Percentiles rank a stretch among this genome's conserved stretches.
Evolutionary conservation across 2,888 invertebrate genomes (phyloP).

Genomic region (Ormyrus thymus): DNA sequence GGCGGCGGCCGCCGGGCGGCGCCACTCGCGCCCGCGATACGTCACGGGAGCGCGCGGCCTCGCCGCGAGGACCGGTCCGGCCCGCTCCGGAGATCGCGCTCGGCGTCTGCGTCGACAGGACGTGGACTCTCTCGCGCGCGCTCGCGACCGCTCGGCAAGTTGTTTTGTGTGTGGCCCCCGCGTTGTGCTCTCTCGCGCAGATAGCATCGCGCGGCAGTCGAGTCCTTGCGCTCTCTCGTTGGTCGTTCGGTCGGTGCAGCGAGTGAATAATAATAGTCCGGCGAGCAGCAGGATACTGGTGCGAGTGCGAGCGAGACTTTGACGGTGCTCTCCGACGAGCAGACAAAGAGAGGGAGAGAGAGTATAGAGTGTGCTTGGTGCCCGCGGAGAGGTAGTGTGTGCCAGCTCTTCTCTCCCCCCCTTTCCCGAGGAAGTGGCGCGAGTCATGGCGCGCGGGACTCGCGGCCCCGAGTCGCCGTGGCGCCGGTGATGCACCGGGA

Average conservation of each 20-base stretch:
- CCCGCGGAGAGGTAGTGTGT: background rate
- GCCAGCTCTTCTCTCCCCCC: background rate
- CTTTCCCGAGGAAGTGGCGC: background rate
- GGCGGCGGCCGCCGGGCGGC: background rate
- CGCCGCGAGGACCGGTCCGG: background rate
- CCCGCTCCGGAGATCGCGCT: conserved; percentile 22
- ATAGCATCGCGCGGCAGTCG: too few relatives aligned
- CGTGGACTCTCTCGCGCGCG: conserved; percentile 39
- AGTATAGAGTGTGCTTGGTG: background rate
- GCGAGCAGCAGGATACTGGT: too few relatives aligned
- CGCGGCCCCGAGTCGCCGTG: conserved; percentile 12
- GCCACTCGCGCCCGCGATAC: background rate
- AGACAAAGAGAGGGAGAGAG: background rate
- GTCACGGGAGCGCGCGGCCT: conserved; percentile 10
- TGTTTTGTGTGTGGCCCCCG: background rate
- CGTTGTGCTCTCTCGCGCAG: too few relatives aligned
- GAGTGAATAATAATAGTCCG: too few relatives aligned
- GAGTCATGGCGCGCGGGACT: conserved; percentile 48
- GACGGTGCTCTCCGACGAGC: background rate
- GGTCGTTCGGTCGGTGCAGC: too few relatives aligned
- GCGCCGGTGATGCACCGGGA: background rate
- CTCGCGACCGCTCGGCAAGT: conserved; percentile 42
- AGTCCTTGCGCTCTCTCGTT: too few relatives aligned
- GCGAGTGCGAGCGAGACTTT: too few relatives aligned
- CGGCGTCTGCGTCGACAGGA: conserved; percentile 49